Evolutionary conservation across 1,140 invertebrate species (phyloP), one percentile per base, ranked within the genome.

Genomic region (Cydia fagiglandana): DNA sequence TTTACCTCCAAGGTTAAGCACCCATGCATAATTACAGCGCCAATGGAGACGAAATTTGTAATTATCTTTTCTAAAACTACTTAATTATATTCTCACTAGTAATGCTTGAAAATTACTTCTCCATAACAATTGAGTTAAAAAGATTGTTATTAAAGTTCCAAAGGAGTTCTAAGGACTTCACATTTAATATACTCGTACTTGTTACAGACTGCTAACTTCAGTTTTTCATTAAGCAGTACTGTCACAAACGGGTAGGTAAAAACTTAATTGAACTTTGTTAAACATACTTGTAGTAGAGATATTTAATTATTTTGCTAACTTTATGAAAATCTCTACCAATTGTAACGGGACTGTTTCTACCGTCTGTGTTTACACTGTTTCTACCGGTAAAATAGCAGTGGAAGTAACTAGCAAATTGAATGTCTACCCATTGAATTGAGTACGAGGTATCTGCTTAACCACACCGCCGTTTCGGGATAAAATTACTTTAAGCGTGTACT

Each of bases 191-290:
- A 15, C 0, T 50, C 15, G 20, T 61, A 61, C 56, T 61, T 24
- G 56, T 61, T 61, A 20, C 56, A 10, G 17, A 56, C 53, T 56
- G 17, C 7, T 61, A 61, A 61, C 56, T n/a, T 53, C 0, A 53
- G n/a, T 61, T 61, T 61, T 20, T 61, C 17, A 24, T 61, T 61
- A 24, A 24, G 56, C 56, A 6, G 2, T 24, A 17, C 56, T 61
- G 56, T 61, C 56, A 61, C 56, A 61, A 61, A 17, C 56, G 56
- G 17, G 56, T 61, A 24, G 7, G 56, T 61, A 61, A 61, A 61
- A 61, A 20, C 56, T 61, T 61, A 61, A 24, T 61, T 17, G 56
- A 61, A 61, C 17, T 61, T 20, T 24, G 5, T 17, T 20, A 10
- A 24, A 24, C 17, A 24, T 61, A 2, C 6, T n/a, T 53, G 4